Percentiles rank a stretch among this genome's conserved stretches.
Evolutionary conservation across 2,888 invertebrate genomes (phyloP).

Genomic region (Campopleginae sp.): DNA sequence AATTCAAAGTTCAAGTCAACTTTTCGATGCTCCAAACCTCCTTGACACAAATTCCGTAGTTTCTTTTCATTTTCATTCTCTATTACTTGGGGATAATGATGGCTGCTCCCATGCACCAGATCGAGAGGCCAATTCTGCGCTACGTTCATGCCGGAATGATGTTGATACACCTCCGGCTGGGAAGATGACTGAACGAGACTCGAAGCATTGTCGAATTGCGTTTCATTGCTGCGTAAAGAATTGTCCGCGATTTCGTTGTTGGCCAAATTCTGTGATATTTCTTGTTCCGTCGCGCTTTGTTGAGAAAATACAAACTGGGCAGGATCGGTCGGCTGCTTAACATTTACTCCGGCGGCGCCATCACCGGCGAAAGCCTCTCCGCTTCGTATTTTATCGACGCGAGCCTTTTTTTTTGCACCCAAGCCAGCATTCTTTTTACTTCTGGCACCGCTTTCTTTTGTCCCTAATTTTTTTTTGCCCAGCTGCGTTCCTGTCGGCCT

Average conservation of each 20-base stretch:
- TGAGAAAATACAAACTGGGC: constrained; percentile 69
- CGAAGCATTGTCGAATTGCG: constrained; percentile 74
- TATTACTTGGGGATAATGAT: constrained; percentile 79
- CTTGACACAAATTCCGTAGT: not conserved
- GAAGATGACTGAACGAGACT: constrained; percentile 72
- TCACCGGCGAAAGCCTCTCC: constrained; percentile 71
- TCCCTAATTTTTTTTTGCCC: constrained; percentile 80
- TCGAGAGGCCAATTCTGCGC: constrained; percentile 82
- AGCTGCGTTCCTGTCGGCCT: constrained; percentile 82
- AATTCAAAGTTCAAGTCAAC: not conserved
- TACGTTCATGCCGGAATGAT: constrained; percentile 77
- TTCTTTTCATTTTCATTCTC: constrained; percentile 27
- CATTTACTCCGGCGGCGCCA: constrained; percentile 66
- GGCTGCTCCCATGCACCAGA: constrained; percentile 79
- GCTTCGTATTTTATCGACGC: constrained; percentile 71
- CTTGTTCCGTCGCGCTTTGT: constrained; percentile 71
- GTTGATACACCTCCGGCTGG: constrained; percentile 77
- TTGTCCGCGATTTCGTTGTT: constrained; percentile 49
- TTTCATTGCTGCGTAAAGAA: constrained; percentile 68
- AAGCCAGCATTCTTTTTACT: constrained; percentile 30
- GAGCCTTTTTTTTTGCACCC: constrained; percentile 73
- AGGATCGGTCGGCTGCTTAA: constrained; percentile 69
- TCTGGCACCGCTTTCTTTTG: constrained; percentile 70
- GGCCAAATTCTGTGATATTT: constrained; percentile 59
- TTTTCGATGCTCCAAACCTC: not conserved